phyloP scores from a whole-genome alignment of 2,797 vertebrate species.

The Clarias platycephalus region DNA sequence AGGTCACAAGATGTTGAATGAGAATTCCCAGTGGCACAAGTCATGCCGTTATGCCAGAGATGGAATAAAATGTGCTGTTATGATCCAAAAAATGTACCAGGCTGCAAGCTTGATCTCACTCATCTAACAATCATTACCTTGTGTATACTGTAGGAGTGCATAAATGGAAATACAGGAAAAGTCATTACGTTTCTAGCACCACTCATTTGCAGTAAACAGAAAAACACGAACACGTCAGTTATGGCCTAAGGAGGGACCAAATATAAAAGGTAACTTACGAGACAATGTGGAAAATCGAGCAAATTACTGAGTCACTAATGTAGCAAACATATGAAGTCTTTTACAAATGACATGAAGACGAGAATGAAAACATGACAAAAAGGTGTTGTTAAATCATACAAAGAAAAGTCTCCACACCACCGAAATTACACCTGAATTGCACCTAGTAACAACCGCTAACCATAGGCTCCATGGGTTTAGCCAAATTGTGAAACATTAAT shows the following conservation, averaged over 20 bases:
- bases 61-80: constrained; percentile 22
- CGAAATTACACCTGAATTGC: background rate
- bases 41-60: constrained; percentile 51
- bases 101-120: constrained; percentile 37
- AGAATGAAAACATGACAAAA: background rate
- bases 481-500: constrained; percentile 4
- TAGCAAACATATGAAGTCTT: background rate
- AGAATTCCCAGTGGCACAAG: constrained; percentile 56
- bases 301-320: background rate
- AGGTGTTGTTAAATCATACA: background rate
- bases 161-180: constrained; percentile 20
- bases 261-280: background rate
- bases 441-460: background rate
- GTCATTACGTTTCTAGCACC: constrained; percentile 8
- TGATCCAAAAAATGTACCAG: constrained; percentile 29
- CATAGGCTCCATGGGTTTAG: background rate
- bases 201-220: constrained; percentile 2
- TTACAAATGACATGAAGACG: background rate
- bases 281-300: background rate
- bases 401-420: background rate
- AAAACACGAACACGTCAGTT: background rate
- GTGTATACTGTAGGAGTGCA: constrained; percentile 21
- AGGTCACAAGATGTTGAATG: constrained; percentile 69
- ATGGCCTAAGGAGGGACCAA: background rate
- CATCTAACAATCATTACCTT: constrained; percentile 21